Evolutionary conservation across 2,797 vertebrate genomes (phyloP).

Genomic region (Cichlasoma orientale): DNA sequence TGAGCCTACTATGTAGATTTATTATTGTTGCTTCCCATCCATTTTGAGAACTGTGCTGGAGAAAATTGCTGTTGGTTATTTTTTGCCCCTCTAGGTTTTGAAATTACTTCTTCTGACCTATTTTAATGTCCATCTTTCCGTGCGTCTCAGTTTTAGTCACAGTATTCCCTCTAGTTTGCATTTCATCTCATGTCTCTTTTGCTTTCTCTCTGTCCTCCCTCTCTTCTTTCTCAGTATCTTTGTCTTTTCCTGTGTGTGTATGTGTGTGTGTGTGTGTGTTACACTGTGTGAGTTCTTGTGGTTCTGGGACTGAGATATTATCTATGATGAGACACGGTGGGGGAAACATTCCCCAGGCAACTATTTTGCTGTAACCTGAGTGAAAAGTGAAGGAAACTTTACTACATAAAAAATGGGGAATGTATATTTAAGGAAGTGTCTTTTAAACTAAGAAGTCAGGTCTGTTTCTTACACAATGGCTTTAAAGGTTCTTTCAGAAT

Average conservation of each 20-base stretch:
- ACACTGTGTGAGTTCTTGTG: background rate
- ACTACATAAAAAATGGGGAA: background rate
- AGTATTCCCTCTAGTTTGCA: background rate
- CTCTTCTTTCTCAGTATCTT: background rate
- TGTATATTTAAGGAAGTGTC: background rate
- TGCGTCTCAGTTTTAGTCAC: background rate
- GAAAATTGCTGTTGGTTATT: constrained; percentile 24
- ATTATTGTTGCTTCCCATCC: constrained; percentile 21
- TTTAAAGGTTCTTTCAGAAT: background rate
- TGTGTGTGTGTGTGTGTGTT: constrained; percentile 6
- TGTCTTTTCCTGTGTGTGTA: background rate
- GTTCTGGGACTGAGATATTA: constrained; percentile 17
- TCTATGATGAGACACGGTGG: constrained; percentile 1
- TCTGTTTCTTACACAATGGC: background rate
- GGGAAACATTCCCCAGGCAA: background rate
- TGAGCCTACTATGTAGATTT: constrained; percentile 22
- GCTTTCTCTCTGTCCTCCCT: background rate
- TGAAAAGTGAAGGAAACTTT: background rate
- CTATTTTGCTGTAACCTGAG: background rate
- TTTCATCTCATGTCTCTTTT: background rate
- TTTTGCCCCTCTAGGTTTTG: background rate
- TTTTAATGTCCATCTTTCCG: background rate
- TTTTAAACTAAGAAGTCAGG: background rate
- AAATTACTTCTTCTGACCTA: background rate
- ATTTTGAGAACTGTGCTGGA: constrained; percentile 16